Evolutionary conservation across 2,888 invertebrate species (phyloP).

Genomic region (Cerastoderma edule): DNA sequence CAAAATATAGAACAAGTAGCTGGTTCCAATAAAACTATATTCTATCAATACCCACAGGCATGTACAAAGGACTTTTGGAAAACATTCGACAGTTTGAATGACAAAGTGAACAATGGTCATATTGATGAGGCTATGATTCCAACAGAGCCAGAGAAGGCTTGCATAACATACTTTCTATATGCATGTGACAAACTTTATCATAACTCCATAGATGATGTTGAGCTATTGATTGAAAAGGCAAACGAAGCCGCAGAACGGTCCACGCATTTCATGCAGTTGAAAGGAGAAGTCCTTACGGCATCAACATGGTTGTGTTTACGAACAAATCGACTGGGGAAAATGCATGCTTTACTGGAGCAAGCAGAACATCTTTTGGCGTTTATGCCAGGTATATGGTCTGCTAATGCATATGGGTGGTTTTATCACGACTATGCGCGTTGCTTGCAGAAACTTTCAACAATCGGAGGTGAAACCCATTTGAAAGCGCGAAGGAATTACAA

Average conservation of each 20-base stretch:
- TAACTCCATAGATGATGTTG: background rate
- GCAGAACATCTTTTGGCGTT: slow-evolving; percentile 13
- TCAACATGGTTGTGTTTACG: slow-evolving; percentile 16
- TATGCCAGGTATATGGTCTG: slow-evolving; percentile 10
- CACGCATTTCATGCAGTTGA: slow-evolving; percentile 3
- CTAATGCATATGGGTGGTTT: slow-evolving; percentile 21
- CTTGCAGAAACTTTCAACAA: background rate
- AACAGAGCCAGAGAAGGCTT: slow-evolving; percentile 3
- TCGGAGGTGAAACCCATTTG: background rate
- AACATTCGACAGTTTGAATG: slow-evolving; percentile 17
- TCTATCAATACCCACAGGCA: background rate
- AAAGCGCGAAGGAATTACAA: background rate
- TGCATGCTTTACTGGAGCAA: slow-evolving; percentile 4
- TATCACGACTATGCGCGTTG: slow-evolving; percentile 19
- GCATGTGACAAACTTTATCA: slow-evolving; percentile 26
- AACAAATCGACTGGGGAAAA: slow-evolving; percentile 13
- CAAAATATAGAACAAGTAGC: background rate
- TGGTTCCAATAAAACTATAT: background rate
- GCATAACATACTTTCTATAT: slow-evolving; percentile 16
- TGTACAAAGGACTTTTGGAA: slow-evolving; percentile 4
- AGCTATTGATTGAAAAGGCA: background rate
- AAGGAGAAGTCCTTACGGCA: slow-evolving; percentile 15
- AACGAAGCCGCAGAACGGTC: background rate
- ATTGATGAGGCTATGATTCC: slow-evolving; percentile 4
- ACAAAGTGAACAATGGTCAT: slow-evolving; percentile 19